A percentile compares a stretch with the other conserved stretches of the same genome.
Conservation (phyloP, 2,797 vertebrate species). For the Salarias fasciatus region DNA sequence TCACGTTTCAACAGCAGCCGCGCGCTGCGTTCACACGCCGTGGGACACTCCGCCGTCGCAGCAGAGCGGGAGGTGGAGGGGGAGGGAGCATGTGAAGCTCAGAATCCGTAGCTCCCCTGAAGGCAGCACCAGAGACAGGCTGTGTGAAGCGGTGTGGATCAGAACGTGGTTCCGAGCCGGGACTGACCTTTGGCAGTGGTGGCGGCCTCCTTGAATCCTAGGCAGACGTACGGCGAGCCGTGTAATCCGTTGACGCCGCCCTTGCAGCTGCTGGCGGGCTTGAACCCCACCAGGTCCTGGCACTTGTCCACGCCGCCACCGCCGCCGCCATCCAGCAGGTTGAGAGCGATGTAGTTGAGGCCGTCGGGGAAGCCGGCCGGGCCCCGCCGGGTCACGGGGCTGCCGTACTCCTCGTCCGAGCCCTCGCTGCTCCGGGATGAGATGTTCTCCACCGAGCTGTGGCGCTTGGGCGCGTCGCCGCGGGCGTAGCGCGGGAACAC, state of each 20-base stretch:
- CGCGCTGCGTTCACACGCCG: constrained; percentile 43
- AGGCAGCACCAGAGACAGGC: constrained; percentile 45
- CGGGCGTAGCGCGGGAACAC: constrained; percentile 87
- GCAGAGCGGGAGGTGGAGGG: too few relatives aligned
- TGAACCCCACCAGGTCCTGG: constrained; percentile 73
- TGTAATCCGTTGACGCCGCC: constrained; percentile 78
- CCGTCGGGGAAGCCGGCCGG: constrained; percentile 85
- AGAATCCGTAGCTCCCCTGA: constrained; percentile 26
- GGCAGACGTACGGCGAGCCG: constrained; percentile 73
- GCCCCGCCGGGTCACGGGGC: constrained; percentile 82
- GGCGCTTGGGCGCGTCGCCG: constrained; percentile 70
- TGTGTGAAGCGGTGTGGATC: too few relatives aligned
- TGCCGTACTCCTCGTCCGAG: constrained; percentile 78
- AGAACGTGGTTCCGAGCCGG: too few relatives aligned
- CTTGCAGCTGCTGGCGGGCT: constrained; percentile 78
- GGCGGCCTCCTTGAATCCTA: constrained; percentile 80
- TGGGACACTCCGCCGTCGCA: constrained; percentile 24
- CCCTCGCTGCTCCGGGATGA: constrained; percentile 85
- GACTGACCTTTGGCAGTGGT: constrained; percentile 83
- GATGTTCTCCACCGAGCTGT: constrained; percentile 90
- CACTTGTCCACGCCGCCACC: constrained; percentile 67
- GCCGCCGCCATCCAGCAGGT: constrained; percentile 81
- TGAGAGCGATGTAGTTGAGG: constrained; percentile 94
- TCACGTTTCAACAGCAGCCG: constrained; percentile 68
- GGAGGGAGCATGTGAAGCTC: too few relatives aligned